phyloP scores from a whole-genome alignment of 2,113 vertebrate genomes.

The Ivindomyrus marchei region DNA sequence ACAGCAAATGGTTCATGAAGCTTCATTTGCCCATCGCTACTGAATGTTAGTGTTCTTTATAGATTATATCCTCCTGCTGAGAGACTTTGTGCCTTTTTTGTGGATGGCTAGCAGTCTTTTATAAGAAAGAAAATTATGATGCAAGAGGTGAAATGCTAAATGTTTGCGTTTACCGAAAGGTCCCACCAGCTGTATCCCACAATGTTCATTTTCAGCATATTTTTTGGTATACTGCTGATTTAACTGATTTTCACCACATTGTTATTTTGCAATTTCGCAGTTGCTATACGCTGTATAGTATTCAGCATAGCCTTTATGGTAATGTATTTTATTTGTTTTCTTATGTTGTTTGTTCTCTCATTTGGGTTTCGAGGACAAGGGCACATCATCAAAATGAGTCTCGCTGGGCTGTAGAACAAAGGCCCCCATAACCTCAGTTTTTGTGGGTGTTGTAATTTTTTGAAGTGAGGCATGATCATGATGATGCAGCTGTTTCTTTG shows the following conservation, averaged over 20 bases:
- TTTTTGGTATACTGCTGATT: not conserved
- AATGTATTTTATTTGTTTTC: not conserved
- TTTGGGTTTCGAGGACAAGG: not conserved
- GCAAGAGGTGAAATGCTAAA: not conserved
- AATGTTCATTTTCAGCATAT: not conserved
- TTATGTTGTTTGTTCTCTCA: not conserved
- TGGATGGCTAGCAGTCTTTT: not conserved
- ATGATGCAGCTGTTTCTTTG: not conserved
- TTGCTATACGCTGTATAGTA: not conserved
- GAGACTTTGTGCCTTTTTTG: not conserved
- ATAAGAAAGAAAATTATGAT: not conserved
- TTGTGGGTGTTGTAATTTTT: not conserved
- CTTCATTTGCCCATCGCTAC: no score
- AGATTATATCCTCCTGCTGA: not conserved
- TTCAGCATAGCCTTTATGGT: not conserved
- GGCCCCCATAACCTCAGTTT: not conserved
- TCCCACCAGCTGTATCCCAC: not conserved
- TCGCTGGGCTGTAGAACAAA: not conserved
- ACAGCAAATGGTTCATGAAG: no score
- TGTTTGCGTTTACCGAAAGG: not conserved
- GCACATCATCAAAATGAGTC: not conserved
- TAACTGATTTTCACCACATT: not conserved
- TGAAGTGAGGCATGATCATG: not conserved
- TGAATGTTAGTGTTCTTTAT: not conserved
- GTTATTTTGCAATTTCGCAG: not conserved